These are phyloP conservation scores for Siphlonurus alternatus DNA, from an alignment of 2,888 invertebrate genomes.

Conservation along the genomic window DNA sequence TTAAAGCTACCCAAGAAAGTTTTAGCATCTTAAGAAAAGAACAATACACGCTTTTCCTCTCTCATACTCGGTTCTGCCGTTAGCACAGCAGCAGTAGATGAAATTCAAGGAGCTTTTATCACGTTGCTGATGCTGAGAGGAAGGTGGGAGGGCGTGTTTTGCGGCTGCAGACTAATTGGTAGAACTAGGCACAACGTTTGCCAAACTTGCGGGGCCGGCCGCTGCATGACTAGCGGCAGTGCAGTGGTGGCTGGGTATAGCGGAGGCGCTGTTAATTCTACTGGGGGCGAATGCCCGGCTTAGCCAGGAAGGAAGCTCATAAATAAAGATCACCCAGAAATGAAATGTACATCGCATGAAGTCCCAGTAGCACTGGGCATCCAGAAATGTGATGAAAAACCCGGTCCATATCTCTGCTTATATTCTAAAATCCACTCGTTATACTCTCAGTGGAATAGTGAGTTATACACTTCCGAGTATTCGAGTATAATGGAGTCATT, in stretches of 20 bases:
- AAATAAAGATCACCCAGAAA: conserved; percentile 3
- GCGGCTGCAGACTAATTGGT: not conserved
- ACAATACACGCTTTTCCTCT: conserved; percentile 1
- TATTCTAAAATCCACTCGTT: too few relatives aligned
- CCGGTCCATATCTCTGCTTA: too few relatives aligned
- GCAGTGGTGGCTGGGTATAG: too few relatives aligned
- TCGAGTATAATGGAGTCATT: too few relatives aligned
- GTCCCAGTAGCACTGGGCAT: too few relatives aligned
- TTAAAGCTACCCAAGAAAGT: conserved; percentile 1
- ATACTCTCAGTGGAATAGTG: too few relatives aligned
- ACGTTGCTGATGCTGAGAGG: not conserved
- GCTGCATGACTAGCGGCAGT: too few relatives aligned
- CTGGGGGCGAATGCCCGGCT: not conserved
- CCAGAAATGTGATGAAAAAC: too few relatives aligned
- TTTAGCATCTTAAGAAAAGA: conserved; percentile 3
- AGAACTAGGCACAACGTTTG: not conserved
- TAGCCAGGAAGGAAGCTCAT: conserved; percentile 1
- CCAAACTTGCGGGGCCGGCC: not conserved
- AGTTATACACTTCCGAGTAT: too few relatives aligned
- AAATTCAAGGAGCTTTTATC: conserved; percentile 2
- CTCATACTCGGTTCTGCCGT: not conserved
- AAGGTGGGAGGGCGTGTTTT: not conserved
- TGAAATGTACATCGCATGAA: not conserved
- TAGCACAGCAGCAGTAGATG: not conserved
- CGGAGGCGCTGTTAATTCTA: too few relatives aligned